Percentiles rank a stretch among this genome's conserved stretches.
phyloP scores from a whole-genome alignment of 53 echinoderm and acorn worm genomes.

The Apostichopus leukothele region DNA sequence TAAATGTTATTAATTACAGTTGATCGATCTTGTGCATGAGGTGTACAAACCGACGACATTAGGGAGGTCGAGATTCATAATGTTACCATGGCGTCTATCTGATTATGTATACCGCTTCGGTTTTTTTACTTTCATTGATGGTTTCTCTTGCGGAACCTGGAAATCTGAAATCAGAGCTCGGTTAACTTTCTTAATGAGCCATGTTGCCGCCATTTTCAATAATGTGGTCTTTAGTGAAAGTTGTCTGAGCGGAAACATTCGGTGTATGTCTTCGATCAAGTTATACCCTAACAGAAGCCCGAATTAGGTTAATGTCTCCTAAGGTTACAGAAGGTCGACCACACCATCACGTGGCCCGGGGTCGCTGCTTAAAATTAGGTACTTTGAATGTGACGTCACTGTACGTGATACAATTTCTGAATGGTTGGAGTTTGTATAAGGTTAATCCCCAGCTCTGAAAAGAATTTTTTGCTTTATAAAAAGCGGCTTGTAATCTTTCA shows the following conservation, averaged over 20 bases:
- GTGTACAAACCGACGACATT: too few species aligned
- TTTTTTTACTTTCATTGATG: too few species aligned
- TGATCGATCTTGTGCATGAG: too few species aligned
- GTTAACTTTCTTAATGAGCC: conserved; percentile 14
- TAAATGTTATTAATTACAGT: too few species aligned
- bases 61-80: not conserved
- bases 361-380: too few species aligned
- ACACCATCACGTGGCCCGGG: not conserved
- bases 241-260: conserved; percentile 2
- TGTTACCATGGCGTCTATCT: not conserved
- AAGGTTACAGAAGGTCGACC: not conserved
- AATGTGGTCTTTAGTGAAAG: not conserved
- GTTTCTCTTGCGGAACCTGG: not conserved
- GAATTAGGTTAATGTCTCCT: not conserved
- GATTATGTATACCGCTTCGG: too few species aligned
- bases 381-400: not conserved
- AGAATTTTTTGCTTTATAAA: too few species aligned
- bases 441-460: too few species aligned
- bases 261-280: not conserved
- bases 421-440: too few species aligned
- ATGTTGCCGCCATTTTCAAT: not conserved
- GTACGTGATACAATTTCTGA: too few species aligned
- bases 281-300: not conserved
- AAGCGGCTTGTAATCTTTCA: too few species aligned
- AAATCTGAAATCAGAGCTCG: not conserved